Percentiles rank a stretch among this genome's conserved stretches.
Evolutionary conservation across 2,113 vertebrate genomes (phyloP).

Genomic region (Tursiops truncatus): DNA sequence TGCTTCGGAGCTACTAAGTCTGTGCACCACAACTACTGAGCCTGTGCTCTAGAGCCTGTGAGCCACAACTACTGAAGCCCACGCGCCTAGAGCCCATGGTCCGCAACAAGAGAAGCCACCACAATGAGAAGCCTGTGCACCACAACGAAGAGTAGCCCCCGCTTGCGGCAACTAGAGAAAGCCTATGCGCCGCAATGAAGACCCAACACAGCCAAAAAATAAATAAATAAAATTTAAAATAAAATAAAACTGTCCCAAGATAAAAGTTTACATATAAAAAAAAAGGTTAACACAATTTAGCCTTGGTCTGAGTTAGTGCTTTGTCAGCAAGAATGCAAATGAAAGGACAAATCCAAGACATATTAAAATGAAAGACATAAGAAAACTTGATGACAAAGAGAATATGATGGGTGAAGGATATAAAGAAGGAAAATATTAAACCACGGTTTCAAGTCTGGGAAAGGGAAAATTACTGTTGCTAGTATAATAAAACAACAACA

Average conservation of each 20-base stretch:
- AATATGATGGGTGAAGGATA: neutral
- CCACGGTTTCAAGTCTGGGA: neutral
- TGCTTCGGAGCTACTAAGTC: no score
- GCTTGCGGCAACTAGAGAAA: no score
- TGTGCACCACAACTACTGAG: no score
- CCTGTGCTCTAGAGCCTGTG: no score
- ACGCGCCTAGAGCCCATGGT: no score
- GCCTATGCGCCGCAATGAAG: fast-evolving
- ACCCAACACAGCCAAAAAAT: no score
- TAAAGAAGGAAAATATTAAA: neutral
- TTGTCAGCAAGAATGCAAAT: neutral
- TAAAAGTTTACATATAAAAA: neutral
- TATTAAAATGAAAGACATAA: constrained; percentile 24
- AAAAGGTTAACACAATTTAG: neutral
- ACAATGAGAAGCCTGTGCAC: no score
- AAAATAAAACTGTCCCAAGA: neutral
- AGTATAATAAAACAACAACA: neutral
- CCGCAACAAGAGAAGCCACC: no score
- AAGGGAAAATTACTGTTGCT: neutral
- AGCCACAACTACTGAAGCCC: no score
- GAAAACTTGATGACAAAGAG: neutral
- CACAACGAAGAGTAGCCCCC: no score
- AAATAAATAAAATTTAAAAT: no score
- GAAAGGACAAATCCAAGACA: neutral
- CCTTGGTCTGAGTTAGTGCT: neutral